Percentiles rank a stretch among this genome's conserved stretches.
These are phyloP conservation scores for Hyphantria cunea DNA, from an alignment of 1,140 invertebrate genomes.

Conservation along the genomic window DNA sequence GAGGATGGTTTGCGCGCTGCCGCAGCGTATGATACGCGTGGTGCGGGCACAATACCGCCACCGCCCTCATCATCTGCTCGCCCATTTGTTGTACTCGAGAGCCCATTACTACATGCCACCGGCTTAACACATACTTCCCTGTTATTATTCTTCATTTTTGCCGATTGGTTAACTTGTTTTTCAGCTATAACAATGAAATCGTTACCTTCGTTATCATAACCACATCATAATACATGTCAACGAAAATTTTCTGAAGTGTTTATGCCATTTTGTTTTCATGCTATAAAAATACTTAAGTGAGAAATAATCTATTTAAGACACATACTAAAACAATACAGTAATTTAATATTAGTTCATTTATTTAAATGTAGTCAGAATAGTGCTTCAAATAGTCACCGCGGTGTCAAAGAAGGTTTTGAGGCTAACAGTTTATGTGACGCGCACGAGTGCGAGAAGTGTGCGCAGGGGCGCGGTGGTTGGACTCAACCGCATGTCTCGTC, in stretches of 20 bases:
- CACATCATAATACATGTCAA: not conserved
- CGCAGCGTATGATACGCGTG: constrained; percentile 72
- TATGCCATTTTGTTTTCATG: too few species aligned
- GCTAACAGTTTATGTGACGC: constrained; percentile 29
- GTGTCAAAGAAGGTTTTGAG: constrained; percentile 37
- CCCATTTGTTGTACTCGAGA: constrained; percentile 66
- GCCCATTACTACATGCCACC: constrained; percentile 66
- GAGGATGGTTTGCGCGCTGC: constrained; percentile 70
- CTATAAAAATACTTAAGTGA: too few species aligned
- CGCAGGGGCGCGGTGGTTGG: constrained; percentile 37
- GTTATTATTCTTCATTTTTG: constrained; percentile 73
- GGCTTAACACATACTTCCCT: constrained; percentile 57
- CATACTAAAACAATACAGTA: too few species aligned
- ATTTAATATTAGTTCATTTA: not conserved
- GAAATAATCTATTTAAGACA: too few species aligned
- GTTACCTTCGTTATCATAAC: constrained; percentile 24
- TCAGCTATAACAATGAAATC: constrained; percentile 54
- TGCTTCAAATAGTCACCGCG: constrained; percentile 16
- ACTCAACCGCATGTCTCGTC: constrained; percentile 60
- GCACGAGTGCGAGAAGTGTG: constrained; percentile 28
- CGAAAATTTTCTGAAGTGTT: too few species aligned
- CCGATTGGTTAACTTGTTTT: constrained; percentile 60
- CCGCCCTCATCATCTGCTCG: constrained; percentile 72
- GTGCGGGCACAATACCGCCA: constrained; percentile 48
- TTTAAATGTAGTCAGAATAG: constrained; percentile 7